These are phyloP conservation scores for Trididemnum miniatum DNA, from an alignment of 23 tunicate species.

Conservation along the genomic window DNA sequence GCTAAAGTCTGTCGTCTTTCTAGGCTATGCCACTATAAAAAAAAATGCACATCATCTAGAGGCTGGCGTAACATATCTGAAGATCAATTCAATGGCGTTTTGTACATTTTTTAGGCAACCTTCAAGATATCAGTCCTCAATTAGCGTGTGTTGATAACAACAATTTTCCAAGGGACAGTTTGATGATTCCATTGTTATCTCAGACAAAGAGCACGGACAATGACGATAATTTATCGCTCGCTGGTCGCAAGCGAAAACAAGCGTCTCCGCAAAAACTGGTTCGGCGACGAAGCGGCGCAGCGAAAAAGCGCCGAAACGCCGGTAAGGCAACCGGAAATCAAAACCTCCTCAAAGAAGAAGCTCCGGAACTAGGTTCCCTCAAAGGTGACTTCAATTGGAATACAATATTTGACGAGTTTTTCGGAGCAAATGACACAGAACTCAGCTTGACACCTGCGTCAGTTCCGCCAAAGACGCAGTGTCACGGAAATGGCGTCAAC, in stretches of 20 bases:
- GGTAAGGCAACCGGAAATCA: neutral
- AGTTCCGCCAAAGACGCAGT: neutral
- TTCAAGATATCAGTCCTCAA: constrained; percentile 10
- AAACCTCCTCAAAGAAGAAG: constrained; percentile 67
- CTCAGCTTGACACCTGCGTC: constrained; percentile 27
- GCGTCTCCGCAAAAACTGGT: constrained; percentile 57
- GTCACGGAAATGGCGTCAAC: neutral
- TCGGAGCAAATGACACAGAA: constrained; percentile 3
- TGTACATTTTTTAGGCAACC: neutral
- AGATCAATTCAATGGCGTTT: too few species aligned
- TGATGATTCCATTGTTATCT: neutral
- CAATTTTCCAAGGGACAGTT: neutral
- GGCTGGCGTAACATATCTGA: too few species aligned
- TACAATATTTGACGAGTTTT: constrained; percentile 68
- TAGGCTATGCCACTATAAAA: too few species aligned
- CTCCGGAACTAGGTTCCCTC: constrained; percentile 89
- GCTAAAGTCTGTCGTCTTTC: too few species aligned
- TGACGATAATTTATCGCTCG: neutral
- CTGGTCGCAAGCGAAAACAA: constrained; percentile 59
- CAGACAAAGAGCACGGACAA: neutral
- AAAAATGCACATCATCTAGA: too few species aligned
- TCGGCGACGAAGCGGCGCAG: constrained; percentile 1
- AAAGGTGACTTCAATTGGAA: constrained; percentile 92
- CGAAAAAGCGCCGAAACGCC: constrained; percentile 16
- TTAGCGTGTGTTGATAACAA: neutral